phyloP scores from a whole-genome alignment of 2,113 vertebrate species.

The Xiphias gladius region DNA sequence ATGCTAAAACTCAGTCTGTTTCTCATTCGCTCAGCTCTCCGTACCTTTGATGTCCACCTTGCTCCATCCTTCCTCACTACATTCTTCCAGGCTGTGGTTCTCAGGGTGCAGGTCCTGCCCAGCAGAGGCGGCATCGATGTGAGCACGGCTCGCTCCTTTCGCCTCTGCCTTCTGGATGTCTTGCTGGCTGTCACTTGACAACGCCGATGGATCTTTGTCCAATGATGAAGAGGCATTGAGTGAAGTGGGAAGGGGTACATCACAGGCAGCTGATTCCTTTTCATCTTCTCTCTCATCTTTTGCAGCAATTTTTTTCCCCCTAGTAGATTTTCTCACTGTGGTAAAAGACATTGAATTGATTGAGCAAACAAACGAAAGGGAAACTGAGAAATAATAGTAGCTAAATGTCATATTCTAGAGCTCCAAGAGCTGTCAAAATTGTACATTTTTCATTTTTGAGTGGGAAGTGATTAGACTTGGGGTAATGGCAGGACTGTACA shows the following conservation, averaged over 20 bases:
- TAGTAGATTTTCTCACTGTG: slow-evolving; percentile 54
- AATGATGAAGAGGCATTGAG: background rate
- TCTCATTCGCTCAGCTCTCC: background rate
- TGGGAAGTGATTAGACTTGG: too few relatives aligned
- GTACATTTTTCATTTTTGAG: too few relatives aligned
- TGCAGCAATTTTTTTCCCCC: slow-evolving; percentile 1
- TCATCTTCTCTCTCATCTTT: background rate
- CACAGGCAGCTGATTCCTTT: background rate
- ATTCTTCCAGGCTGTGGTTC: background rate
- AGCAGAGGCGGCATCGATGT: background rate
- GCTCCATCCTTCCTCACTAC: slow-evolving; percentile 2
- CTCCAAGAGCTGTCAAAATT: too few relatives aligned
- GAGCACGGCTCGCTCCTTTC: background rate
- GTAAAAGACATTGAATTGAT: background rate
- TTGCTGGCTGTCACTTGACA: background rate
- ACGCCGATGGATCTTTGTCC: background rate
- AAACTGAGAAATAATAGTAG: background rate
- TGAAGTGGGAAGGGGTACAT: background rate
- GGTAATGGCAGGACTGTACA: too few relatives aligned
- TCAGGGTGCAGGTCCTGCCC: background rate
- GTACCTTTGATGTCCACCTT: slow-evolving; percentile 12
- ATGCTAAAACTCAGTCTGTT: background rate
- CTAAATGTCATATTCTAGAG: background rate
- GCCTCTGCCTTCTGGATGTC: background rate
- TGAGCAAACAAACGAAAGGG: background rate